Evolutionary conservation across 2,797 vertebrate species (phyloP).

Genomic region (Amblyraja radiata): DNA sequence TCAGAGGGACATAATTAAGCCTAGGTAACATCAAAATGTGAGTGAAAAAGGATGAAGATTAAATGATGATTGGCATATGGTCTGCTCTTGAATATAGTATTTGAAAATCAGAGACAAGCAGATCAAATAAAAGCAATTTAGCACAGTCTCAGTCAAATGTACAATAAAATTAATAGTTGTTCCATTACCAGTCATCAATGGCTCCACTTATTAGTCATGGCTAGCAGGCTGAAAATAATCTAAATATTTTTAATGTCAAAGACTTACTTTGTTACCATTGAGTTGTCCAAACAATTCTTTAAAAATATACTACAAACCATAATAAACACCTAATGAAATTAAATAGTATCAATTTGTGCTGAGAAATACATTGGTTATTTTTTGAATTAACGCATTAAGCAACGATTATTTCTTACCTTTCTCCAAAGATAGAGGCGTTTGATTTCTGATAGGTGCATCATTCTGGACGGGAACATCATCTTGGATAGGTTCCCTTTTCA

Average conservation of each 20-base stretch:
- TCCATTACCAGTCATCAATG: background rate
- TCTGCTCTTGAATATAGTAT: background rate
- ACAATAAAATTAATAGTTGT: background rate
- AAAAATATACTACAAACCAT: background rate
- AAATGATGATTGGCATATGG: background rate
- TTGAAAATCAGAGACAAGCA: background rate
- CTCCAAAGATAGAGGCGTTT: slow-evolving; percentile 49
- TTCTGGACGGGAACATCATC: background rate
- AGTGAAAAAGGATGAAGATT: too few species aligned
- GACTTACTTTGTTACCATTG: background rate
- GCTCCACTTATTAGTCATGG: background rate
- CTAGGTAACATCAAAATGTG: too few species aligned
- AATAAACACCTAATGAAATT: too few species aligned
- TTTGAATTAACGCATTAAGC: background rate
- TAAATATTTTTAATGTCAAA: background rate
- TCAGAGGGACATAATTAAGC: too few species aligned
- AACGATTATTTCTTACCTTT: slow-evolving; percentile 50
- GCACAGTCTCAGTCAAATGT: background rate
- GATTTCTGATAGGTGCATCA: slow-evolving; percentile 18
- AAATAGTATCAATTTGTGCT: background rate
- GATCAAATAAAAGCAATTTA: background rate
- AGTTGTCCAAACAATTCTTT: background rate
- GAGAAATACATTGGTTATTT: background rate
- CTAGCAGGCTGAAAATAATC: background rate
- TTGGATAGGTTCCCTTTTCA: slow-evolving; percentile 34